Evolutionary conservation across 2,888 invertebrate genomes (phyloP), one percentile per base, ranked within the genome.

Genomic region (Drosophila mercatorum): DNA sequence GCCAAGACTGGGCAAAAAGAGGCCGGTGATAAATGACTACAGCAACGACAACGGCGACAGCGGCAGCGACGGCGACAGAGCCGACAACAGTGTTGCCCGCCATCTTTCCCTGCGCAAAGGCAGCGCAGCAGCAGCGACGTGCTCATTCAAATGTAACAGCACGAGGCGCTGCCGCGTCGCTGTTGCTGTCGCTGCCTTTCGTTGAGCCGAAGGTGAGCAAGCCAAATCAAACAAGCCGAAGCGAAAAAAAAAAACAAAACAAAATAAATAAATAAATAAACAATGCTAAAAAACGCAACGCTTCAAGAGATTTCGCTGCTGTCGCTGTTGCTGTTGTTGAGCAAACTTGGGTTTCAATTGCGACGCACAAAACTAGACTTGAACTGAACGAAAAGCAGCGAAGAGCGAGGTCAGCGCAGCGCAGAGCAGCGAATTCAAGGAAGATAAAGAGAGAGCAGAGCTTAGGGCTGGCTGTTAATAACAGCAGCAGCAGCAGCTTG

Each of bases 81-180:
- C 17, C 61, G 49, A n/a, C 47, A 14, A 47, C 47, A 49, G 52
- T 63, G 81, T 58, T 59, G 52, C 63, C 70, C 62, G 68, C 59
- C 73, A 67, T 43, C 72, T 53, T 62, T 46, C 38, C 44, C 31
- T 43, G 51, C 11, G 60, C 38, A 12, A 60, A 57, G 46, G 63
- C 75, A 71, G 64, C 63, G 72, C 57, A 53, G 53, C 69, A 68
- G 56, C 69, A 68, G 66, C 63, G 58, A 71, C 75, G 85, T 85
- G 88, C 80, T 85, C 86, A 86, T 85, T 86, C 88, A 86, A 86
- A 88, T 88, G 86, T 83, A 86, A 88, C 86, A 85, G 85, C 85
- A 85, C 84, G 80, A 87, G 83, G 69, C 79, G 67, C 63, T 53
- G 69, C 58, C 40, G 66, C 59, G 28, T 28, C 47, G 38, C 41